phyloP scores from a whole-genome alignment of 2,888 invertebrate genomes.

The Apamea anceps region DNA sequence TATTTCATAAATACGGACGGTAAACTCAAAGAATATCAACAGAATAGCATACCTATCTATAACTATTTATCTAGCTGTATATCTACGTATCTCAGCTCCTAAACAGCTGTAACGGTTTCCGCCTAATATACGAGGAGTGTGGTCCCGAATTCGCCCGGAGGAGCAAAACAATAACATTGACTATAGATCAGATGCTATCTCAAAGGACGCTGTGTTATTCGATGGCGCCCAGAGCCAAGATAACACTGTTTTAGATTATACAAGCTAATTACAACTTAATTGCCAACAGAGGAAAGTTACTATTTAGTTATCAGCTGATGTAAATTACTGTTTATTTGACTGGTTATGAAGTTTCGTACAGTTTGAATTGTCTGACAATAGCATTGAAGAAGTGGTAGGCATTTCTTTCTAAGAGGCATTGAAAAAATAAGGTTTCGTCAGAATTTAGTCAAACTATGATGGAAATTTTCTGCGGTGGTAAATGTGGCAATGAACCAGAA shows the following conservation, averaged over 20 bases:
- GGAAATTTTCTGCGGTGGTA: background rate
- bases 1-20: background rate
- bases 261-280: conserved; percentile 61
- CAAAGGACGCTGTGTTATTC: conserved; percentile 55
- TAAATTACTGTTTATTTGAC: conserved; percentile 44
- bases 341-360: conserved; percentile 8
- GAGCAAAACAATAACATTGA: conserved; percentile 60
- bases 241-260: conserved; percentile 56
- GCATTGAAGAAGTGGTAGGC: background rate
- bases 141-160: conserved; percentile 41
- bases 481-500: no score
- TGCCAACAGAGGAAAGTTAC: conserved; percentile 30
- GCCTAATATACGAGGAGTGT: conserved; percentile 34
- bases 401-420: background rate
- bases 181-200: conserved; percentile 63
- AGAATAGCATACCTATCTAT: no score
- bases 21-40: conserved; percentile 3
- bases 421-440: background rate
- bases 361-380: conserved; percentile 1
- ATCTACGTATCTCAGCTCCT: conserved; percentile 12
- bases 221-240: conserved; percentile 51
- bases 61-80: conserved; percentile 1
- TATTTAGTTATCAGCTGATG: conserved; percentile 14
- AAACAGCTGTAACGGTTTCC: conserved; percentile 35
- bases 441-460: background rate